Evolutionary conservation across 1,140 invertebrate species (phyloP).

Genomic region (Sitodiplosis mosellana): DNA sequence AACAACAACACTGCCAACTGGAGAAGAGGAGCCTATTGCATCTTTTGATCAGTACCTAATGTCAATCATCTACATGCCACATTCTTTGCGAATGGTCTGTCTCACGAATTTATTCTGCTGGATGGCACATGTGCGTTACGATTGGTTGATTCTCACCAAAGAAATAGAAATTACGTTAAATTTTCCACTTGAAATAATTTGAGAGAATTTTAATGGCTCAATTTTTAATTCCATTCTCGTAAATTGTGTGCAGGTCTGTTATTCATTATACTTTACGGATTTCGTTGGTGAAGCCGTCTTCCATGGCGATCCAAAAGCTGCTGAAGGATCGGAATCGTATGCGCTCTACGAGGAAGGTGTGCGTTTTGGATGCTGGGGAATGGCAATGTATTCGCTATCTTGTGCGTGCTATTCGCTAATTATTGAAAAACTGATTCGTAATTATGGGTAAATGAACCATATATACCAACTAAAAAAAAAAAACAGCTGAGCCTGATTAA

Average conservation of each 20-base stretch:
- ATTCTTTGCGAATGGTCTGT: conserved; percentile 69
- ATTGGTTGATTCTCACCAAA: too few relatives aligned
- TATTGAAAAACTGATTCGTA: conserved; percentile 73
- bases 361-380: conserved; percentile 87
- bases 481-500: neutral
- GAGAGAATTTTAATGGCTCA: too few relatives aligned
- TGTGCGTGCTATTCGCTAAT: conserved; percentile 81
- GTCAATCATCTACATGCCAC: conserved; percentile 80
- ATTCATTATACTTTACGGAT: conserved; percentile 92
- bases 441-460: conserved; percentile 41
- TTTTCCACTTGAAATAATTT: too few relatives aligned
- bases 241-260: too few relatives aligned
- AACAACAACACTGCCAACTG: neutral
- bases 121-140: conserved; percentile 73
- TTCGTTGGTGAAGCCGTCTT: conserved; percentile 94
- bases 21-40: conserved; percentile 7
- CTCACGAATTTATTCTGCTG: conserved; percentile 91
- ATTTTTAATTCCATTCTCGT: too few relatives aligned
- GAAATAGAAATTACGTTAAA: too few relatives aligned
- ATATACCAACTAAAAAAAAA: neutral
- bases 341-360: conserved; percentile 75
- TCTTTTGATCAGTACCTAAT: conserved; percentile 58
- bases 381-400: conserved; percentile 89
- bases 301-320: conserved; percentile 69
- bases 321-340: conserved; percentile 38